Evolutionary conservation across 2,797 vertebrate species (phyloP), one percentile per base, ranked within the genome.

Genomic region (Miichthys miiuy): DNA sequence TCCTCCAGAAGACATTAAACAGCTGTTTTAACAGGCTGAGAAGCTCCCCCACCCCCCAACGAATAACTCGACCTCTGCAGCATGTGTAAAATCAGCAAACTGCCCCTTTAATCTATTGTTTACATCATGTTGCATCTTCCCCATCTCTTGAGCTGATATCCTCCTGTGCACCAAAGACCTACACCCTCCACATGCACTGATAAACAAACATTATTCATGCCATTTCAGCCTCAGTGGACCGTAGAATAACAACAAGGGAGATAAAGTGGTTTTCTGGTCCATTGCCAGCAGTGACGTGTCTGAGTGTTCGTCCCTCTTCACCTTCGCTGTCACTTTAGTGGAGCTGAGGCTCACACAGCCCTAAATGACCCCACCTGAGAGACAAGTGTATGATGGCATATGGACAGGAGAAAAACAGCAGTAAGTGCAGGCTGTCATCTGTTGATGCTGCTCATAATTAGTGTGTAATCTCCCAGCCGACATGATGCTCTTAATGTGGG

Each of bases 241-340:
- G 50, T 65, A 70, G 80, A 88, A 80, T 70, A 87, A 84, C 81
- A 88, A 79, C 84, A 75, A 68, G 72, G 74, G 56, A 82, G 81
- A 83, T 85, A 80, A 90, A 93, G 90, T 92, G 90, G 77, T 87
- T 90, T 87, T 86, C 88, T 93, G 92, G 91, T 79, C 63, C 3
- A 2, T 20, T 84, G 89, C 92, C 91, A 93, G 80, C 63, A 16
- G 85, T 82, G 87, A 85, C 63, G 83, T 20, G 27, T 69, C 62
- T 50, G 67, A 77, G 79, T n/a, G 63, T 82, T 85, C 1, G 66
- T 86, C 82, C 85, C 72, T 73, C 78, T 84, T 92, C 89, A 91
- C 87, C 91, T 92, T 89, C 52, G 47, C 84, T 86, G 86, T 92
- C 88, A 82, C 68, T 80, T 85, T 71, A 87, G 84, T 82, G 60